Conservation (phyloP, 2,113 vertebrate species). For the Pogona vitticeps region DNA sequence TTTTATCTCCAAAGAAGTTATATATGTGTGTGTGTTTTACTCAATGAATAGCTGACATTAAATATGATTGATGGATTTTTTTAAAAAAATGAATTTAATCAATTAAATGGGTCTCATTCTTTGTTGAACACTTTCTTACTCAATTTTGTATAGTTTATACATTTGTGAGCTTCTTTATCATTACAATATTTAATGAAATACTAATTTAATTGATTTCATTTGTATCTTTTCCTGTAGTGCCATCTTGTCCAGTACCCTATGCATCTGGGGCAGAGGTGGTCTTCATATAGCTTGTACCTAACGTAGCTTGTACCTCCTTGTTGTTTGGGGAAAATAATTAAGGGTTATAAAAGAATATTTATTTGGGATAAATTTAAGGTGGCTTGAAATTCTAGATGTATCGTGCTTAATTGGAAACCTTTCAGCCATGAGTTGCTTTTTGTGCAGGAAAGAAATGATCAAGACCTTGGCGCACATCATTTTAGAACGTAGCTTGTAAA, state of each 20-base stretch:
- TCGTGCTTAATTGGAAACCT: fast-evolving
- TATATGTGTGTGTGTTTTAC: background rate
- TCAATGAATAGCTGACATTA: background rate
- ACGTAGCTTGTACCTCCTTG: too few species aligned
- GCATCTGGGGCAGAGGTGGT: background rate
- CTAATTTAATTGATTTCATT: background rate
- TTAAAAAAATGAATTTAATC: background rate
- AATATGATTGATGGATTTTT: background rate
- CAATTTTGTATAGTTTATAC: background rate
- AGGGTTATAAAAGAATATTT: background rate
- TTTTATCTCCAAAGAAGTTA: background rate
- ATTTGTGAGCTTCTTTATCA: background rate
- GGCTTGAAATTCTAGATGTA: background rate
- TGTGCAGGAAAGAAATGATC: too few species aligned
- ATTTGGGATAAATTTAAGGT: background rate
- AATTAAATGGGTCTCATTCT: background rate
- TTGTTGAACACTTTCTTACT: background rate
- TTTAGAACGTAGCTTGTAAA: too few species aligned
- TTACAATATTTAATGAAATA: background rate
- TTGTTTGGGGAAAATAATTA: too few species aligned
- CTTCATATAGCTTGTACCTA: too few species aligned
- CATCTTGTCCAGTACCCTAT: too few species aligned
- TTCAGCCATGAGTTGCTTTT: background rate
- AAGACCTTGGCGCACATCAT: too few species aligned
- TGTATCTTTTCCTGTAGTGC: background rate